Conservation (phyloP, 2,888 invertebrate species). For the Synanthedon formicaeformis region DNA sequence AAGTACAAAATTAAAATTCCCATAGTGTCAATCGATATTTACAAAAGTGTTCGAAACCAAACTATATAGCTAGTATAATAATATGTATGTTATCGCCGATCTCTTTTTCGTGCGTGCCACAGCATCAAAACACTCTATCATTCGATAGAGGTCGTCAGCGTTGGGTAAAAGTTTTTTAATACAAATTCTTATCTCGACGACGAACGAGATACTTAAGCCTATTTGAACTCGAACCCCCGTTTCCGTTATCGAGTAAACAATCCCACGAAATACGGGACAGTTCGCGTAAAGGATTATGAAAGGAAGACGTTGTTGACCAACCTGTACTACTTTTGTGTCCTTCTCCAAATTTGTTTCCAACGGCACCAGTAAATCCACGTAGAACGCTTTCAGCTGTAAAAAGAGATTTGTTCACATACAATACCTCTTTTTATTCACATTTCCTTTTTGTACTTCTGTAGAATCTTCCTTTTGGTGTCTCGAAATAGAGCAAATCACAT, state of each 20-base stretch:
- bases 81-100: too few species aligned
- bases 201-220: constrained; percentile 29
- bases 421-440: neutral
- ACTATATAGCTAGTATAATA: too few species aligned
- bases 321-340: constrained; percentile 93
- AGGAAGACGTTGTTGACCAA: constrained; percentile 55
- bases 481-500: too few species aligned
- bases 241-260: constrained; percentile 41
- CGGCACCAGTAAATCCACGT: constrained; percentile 92
- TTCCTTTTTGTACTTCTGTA: neutral
- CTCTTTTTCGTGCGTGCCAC: too few species aligned
- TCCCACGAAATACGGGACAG: constrained; percentile 24
- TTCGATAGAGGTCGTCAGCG: constrained; percentile 13
- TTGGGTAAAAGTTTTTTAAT: constrained; percentile 43
- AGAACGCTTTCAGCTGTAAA: constrained; percentile 90
- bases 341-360: constrained; percentile 94
- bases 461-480: too few species aligned
- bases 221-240: constrained; percentile 31
- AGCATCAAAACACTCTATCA: neutral
- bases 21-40: too few species aligned
- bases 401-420: constrained; percentile 1
- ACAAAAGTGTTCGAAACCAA: too few species aligned
- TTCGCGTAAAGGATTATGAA: constrained; percentile 39
- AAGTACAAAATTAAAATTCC: too few species aligned
- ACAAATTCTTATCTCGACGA: constrained; percentile 39